Percentiles rank a stretch among this genome's conserved stretches.
Evolutionary conservation across 2,113 vertebrate species (phyloP).

Genomic region (Rallus limicola): DNA sequence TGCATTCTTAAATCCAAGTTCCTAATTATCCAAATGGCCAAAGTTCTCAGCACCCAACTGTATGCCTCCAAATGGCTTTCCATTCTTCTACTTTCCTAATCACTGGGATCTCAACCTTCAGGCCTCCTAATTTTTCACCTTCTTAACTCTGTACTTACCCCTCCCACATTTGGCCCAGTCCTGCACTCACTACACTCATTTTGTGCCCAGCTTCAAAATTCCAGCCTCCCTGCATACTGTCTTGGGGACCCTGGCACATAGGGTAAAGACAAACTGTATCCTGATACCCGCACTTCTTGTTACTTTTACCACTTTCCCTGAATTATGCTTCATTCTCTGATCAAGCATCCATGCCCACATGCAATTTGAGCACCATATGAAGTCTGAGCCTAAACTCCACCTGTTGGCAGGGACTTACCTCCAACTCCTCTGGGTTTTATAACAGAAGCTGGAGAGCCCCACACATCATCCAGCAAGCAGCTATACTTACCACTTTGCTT

Average conservation of each 20-base stretch:
- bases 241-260: neutral
- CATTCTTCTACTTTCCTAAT: neutral
- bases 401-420: neutral
- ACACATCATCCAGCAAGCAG: neutral
- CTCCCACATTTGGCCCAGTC: neutral
- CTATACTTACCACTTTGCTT: neutral
- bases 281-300: neutral
- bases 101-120: accelerated
- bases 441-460: neutral
- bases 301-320: neutral
- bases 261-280: neutral
- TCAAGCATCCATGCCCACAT: neutral
- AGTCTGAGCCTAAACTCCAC: neutral
- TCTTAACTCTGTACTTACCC: neutral
- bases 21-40: neutral
- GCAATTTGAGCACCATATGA: neutral
- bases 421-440: neutral
- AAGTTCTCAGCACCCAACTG: neutral
- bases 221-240: neutral
- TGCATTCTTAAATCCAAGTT: neutral
- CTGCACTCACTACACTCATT: neutral
- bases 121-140: neutral
- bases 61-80: neutral
- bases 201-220: neutral
- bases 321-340: neutral